Conservation (phyloP, 2,888 invertebrate genomes). For the Drosophila paracracens region DNA sequence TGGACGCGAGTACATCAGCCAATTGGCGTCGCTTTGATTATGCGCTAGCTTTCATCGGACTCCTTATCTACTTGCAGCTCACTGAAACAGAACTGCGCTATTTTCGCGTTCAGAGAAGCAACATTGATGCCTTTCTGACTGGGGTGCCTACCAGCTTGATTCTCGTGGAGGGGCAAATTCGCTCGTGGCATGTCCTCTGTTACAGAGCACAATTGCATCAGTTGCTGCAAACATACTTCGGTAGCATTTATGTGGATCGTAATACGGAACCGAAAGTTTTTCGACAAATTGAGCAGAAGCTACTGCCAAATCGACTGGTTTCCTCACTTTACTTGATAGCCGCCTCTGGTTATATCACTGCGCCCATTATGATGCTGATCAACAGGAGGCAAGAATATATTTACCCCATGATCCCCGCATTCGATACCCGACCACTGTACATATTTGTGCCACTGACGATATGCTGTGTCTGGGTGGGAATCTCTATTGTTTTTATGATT, state of each 20-base stretch:
- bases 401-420: constrained; percentile 63
- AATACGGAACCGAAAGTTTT: constrained; percentile 49
- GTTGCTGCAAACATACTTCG: constrained; percentile 67
- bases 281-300: constrained; percentile 48
- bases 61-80: constrained; percentile 52
- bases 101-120: constrained; percentile 41
- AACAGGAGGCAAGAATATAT: constrained; percentile 41
- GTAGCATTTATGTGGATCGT: constrained; percentile 68
- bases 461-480: constrained; percentile 67
- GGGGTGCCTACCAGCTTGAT: constrained; percentile 75
- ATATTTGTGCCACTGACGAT: constrained; percentile 60
- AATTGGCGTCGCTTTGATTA: constrained; percentile 46
- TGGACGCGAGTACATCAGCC: constrained; percentile 54
- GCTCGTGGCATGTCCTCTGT: constrained; percentile 56
- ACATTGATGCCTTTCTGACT: constrained; percentile 68
- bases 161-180: constrained; percentile 69
- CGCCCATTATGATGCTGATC: constrained; percentile 52
- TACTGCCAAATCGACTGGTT: constrained; percentile 54
- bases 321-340: constrained; percentile 58
- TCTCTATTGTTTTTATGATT: constrained; percentile 55
- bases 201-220: constrained; percentile 48
- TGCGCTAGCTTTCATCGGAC: constrained; percentile 40
- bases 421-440: constrained; percentile 45
- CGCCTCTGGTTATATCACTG: constrained; percentile 45
- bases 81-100: constrained; percentile 73